Evolutionary conservation across 2,113 vertebrate genomes (phyloP).

Genomic region (Corydoras sp.): DNA sequence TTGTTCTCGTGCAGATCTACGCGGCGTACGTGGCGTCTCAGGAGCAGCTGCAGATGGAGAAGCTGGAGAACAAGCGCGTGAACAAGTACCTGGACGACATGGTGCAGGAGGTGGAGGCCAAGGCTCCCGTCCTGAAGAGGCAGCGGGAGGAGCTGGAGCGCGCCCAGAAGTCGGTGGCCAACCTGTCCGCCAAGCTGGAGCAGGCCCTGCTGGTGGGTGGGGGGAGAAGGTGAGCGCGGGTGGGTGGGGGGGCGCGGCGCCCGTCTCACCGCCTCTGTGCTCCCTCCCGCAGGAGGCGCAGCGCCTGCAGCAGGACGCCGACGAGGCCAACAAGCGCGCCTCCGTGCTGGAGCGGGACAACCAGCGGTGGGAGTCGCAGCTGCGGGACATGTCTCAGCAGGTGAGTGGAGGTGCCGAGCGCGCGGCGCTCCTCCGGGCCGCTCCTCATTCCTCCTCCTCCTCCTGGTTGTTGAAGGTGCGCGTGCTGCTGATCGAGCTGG

Average conservation of each 20-base stretch:
- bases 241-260: conserved; percentile 81
- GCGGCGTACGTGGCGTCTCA: conserved; percentile 86
- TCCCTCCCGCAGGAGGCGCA: conserved; percentile 77
- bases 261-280: too few species aligned
- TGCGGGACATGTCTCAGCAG: conserved; percentile 89
- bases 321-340: conserved; percentile 84
- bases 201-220: conserved; percentile 83
- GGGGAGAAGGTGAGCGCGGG: too few species aligned
- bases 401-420: conserved; percentile 56
- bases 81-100: conserved; percentile 97
- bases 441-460: too few species aligned
- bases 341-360: conserved; percentile 83
- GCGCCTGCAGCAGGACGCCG: conserved; percentile 79
- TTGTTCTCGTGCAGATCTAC: conserved; percentile 71
- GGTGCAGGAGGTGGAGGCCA: conserved; percentile 93
- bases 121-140: conserved; percentile 87
- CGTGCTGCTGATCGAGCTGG: conserved; percentile 88
- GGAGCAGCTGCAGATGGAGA: conserved; percentile 88
- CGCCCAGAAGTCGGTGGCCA: conserved; percentile 88
- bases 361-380: conserved; percentile 80
- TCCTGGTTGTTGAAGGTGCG: conserved; percentile 68
- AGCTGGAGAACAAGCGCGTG: conserved; percentile 86
- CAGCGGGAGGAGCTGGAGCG: conserved; percentile 92
- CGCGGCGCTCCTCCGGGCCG: too few species aligned
- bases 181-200: conserved; percentile 87